Percentiles rank a stretch among this genome's conserved stretches.
phyloP scores from a whole-genome alignment of 2,888 invertebrate species.

The Drosophila yooni region DNA sequence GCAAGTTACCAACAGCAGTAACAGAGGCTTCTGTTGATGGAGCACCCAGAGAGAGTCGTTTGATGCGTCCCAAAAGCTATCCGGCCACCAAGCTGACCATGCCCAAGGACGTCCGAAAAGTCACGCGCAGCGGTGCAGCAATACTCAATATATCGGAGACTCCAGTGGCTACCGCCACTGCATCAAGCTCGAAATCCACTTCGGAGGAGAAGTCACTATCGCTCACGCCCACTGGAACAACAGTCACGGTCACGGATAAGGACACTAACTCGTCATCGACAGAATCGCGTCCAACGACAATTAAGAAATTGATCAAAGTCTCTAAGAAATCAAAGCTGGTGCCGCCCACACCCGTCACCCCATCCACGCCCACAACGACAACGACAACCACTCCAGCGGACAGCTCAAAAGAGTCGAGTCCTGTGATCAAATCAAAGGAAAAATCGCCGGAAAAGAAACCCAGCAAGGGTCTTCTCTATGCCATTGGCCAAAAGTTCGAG shows the following conservation, averaged over 20 bases:
- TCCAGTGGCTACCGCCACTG: neutral
- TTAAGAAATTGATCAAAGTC: slow-evolving; percentile 75
- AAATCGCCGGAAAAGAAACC: slow-evolving; percentile 87
- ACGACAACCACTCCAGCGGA: slow-evolving; percentile 61
- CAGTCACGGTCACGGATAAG: slow-evolving; percentile 45
- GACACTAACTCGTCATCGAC: slow-evolving; percentile 62
- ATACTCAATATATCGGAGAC: slow-evolving; percentile 63
- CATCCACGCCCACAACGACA: slow-evolving; percentile 72
- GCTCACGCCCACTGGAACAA: slow-evolving; percentile 47
- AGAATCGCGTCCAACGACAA: slow-evolving; percentile 65
- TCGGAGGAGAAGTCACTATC: slow-evolving; percentile 76
- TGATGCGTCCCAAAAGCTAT: slow-evolving; percentile 87
- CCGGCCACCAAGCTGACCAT: slow-evolving; percentile 85
- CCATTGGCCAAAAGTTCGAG: slow-evolving; percentile 91
- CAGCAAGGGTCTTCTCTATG: slow-evolving; percentile 88
- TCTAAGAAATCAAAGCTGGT: slow-evolving; percentile 80
- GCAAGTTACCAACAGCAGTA: slow-evolving; percentile 45
- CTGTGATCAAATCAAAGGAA: slow-evolving; percentile 75
- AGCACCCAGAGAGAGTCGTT: slow-evolving; percentile 73
- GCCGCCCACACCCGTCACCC: slow-evolving; percentile 74
- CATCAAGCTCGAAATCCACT: slow-evolving; percentile 56
- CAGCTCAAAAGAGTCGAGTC: slow-evolving; percentile 82
- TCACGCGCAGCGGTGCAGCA: slow-evolving; percentile 72
- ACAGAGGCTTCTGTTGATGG: slow-evolving; percentile 25
- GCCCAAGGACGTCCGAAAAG: slow-evolving; percentile 83